phyloP scores from a whole-genome alignment of 2,113 vertebrate species.

The Ceuthmochares aereus region DNA sequence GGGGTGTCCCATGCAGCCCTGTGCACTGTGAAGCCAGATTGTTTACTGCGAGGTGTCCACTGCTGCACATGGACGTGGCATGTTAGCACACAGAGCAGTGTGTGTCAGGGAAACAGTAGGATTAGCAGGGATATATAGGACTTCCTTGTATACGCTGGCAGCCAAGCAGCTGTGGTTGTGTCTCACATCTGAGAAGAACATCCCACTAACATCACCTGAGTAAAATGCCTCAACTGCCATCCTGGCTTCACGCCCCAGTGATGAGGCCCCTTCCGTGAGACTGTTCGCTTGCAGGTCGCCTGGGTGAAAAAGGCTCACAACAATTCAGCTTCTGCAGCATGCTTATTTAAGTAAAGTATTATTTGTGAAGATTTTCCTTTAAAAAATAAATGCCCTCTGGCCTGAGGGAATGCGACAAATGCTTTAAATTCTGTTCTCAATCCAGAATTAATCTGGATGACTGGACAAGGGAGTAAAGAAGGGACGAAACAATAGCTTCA shows the following conservation, averaged over 20 bases:
- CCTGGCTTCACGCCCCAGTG: background rate
- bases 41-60: accelerated
- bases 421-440: background rate
- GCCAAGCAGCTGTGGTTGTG: background rate
- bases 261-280: background rate
- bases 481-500: background rate
- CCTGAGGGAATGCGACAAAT: background rate
- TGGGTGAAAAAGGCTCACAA: background rate
- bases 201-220: background rate
- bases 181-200: background rate
- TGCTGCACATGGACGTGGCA: background rate
- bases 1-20: background rate
- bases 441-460: background rate
- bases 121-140: background rate
- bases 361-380: background rate
- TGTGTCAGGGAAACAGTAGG: background rate
- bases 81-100: background rate
- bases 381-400: background rate
- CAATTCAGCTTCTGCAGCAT: background rate
- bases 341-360: background rate
- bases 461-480: background rate
- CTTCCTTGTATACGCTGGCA: accelerated
- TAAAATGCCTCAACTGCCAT: background rate
- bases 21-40: background rate
- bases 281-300: background rate